Percentiles rank a stretch among this genome's conserved stretches.
phyloP scores from a whole-genome alignment of 1,140 invertebrate species.

The Lerema accius region DNA sequence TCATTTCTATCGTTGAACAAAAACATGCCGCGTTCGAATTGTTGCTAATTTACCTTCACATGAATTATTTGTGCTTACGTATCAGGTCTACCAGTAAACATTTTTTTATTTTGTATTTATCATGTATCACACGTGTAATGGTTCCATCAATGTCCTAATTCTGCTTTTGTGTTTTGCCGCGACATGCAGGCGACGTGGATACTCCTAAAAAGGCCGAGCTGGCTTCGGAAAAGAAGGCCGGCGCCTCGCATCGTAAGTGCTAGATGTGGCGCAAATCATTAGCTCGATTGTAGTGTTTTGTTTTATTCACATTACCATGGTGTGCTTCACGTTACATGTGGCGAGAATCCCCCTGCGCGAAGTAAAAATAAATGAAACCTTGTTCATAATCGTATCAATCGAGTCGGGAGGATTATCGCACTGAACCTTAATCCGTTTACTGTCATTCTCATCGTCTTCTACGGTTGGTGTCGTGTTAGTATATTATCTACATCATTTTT shows the following conservation, averaged over 20 bases:
- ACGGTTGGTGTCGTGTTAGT: slow-evolving; percentile 27
- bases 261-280: slow-evolving; percentile 73
- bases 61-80: slow-evolving; percentile 31
- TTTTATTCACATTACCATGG: slow-evolving; percentile 39
- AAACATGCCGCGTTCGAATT: slow-evolving; percentile 11
- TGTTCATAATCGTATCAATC: slow-evolving; percentile 15
- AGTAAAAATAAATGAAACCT: slow-evolving; percentile 22
- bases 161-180: slow-evolving; percentile 78
- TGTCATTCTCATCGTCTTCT: slow-evolving; percentile 23
- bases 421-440: slow-evolving; percentile 24
- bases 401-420: slow-evolving; percentile 37
- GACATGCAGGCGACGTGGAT: slow-evolving; percentile 76
- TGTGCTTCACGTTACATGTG: slow-evolving; percentile 22
- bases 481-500: slow-evolving; percentile 6
- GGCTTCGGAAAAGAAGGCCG: slow-evolving; percentile 75
- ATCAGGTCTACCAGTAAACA: slow-evolving; percentile 16
- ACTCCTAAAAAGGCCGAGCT: slow-evolving; percentile 78
- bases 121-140: slow-evolving; percentile 38
- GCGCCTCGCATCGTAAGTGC: slow-evolving; percentile 78
- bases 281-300: slow-evolving; percentile 56
- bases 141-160: slow-evolving; percentile 75
- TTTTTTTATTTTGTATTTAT: slow-evolving; percentile 10
- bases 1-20: slow-evolving; percentile 26
- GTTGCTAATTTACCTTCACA: slow-evolving; percentile 5
- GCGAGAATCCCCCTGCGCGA: slow-evolving; percentile 37